Conservation (phyloP, 2,113 vertebrate species). For the Hymenochirus boettgeri region DNA sequence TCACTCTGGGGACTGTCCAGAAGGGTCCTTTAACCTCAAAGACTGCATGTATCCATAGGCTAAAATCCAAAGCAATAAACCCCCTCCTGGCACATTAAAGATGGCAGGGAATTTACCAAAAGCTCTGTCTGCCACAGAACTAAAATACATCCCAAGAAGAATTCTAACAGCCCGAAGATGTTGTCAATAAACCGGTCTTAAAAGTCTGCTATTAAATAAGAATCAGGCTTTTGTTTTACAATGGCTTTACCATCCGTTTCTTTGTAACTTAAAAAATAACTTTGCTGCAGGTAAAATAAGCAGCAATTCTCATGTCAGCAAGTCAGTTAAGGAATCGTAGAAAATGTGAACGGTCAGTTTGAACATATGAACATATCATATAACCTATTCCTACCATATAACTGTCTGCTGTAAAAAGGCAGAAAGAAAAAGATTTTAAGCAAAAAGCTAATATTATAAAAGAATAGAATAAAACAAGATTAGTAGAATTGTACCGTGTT, state of each 20-base stretch:
- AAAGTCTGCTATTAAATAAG: not conserved
- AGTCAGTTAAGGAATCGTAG: too few species aligned
- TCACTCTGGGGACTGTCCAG: constrained; percentile 51
- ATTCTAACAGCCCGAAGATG: constrained; percentile 52
- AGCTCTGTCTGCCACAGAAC: constrained; percentile 42
- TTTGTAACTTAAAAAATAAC: not conserved
- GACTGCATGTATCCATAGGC: constrained; percentile 54
- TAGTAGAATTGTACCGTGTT: too few species aligned
- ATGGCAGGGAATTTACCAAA: constrained; percentile 42
- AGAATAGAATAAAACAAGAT: too few species aligned
- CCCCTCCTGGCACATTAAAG: constrained; percentile 42
- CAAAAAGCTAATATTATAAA: too few species aligned
- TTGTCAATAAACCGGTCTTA: constrained; percentile 11
- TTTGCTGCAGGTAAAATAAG: not conserved
- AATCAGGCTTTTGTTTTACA: not conserved
- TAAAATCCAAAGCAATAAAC: constrained; percentile 53
- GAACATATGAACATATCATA: too few species aligned
- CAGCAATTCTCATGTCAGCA: too few species aligned
- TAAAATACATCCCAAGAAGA: constrained; percentile 46
- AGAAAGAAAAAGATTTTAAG: too few species aligned
- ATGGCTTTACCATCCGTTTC: not conserved
- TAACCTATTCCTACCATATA: too few species aligned
- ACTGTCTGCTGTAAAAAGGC: too few species aligned
- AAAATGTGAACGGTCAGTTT: too few species aligned
- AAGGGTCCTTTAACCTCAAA: constrained; percentile 53